Base-by-base conservation (phyloP, 2,797 vertebrate genomes). In the Diglossa cyanea region DNA sequence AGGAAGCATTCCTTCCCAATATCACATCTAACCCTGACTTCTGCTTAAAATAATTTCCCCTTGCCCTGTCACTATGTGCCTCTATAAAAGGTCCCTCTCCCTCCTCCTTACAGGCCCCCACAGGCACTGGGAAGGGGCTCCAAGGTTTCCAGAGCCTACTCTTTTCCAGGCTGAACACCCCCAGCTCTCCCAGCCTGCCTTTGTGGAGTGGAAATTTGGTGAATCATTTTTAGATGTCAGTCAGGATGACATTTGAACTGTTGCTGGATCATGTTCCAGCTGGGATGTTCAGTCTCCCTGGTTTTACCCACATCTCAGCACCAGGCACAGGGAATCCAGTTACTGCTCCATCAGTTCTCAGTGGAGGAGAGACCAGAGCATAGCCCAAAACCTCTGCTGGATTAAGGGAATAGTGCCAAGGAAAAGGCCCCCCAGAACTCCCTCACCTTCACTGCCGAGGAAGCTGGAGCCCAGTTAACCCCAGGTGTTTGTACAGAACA, bases 341-440 rank as follows among this genome's bases (percentile, higher is more conserved):
- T 45, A 19, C 61, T 37, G 33, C 39, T 54, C 31, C 55, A 7
- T 8, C n/a, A 6, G 11, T 44, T 76, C 28, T 39, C 39, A 35
- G 8, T 16, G 77, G 24, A 47, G 39, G 23, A 63, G 37, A 45
- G 25, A 39, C 31, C 25, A 26, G 1, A 31, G 35, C 26, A 28
- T 0, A 0, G 6, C 45, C 24, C 3, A 35, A 8, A 51, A 14
- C 6, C 35, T 7, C 53, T 6, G 35, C 4, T 45, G 65, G 53
- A 21, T 26, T 7, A 51, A 54, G n/a, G 81, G 53, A 77, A 53
- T 3, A 7, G 9, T 44, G 42, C 39, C 10, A 51, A 55, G 33
- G 24, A 31, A 53, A 70, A 71, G 25, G 58, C 50, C 25, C 66
- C 71, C 19, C 13, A 66, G 42, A 17, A 5, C n/a, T 44, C 70